Evolutionary conservation across 2,113 vertebrate species (phyloP).

Genomic region (Burhinus bistriatus): DNA sequence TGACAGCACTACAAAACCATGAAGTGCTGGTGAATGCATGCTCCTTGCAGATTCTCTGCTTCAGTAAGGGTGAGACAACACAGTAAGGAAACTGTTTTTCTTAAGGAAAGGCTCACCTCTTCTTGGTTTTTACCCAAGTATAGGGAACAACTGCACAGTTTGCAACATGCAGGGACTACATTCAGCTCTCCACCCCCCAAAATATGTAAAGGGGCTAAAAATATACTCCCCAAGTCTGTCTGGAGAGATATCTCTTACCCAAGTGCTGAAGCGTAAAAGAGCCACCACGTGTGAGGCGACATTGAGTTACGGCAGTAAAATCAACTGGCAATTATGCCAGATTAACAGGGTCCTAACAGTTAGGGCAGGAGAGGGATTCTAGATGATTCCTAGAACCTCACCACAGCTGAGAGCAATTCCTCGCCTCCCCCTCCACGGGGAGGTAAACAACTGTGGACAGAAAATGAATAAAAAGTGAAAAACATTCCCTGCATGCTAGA

Average conservation of each 20-base stretch:
- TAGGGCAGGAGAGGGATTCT: neutral
- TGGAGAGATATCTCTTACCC: neutral
- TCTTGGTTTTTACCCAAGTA: neutral
- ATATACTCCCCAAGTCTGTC: neutral
- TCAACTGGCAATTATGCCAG: neutral
- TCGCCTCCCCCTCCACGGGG: neutral
- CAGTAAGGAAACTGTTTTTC: neutral
- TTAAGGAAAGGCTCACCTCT: neutral
- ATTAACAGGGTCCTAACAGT: neutral
- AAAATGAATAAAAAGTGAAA: neutral
- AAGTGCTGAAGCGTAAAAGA: neutral
- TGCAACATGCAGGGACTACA: neutral
- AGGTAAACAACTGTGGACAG: neutral
- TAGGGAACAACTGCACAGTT: neutral
- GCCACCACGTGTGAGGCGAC: neutral
- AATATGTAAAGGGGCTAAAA: neutral
- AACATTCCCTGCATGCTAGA: neutral
- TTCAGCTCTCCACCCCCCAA: neutral
- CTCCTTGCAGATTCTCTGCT: neutral
- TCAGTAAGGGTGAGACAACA: fast-evolving
- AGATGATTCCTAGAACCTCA: neutral
- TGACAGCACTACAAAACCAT: neutral
- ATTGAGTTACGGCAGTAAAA: neutral
- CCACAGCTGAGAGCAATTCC: neutral
- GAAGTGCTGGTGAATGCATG: neutral